Percentiles rank a stretch among this genome's conserved stretches.
Evolutionary conservation across 2,797 vertebrate species (phyloP).

Genomic region (Glyptemys insculpta): DNA sequence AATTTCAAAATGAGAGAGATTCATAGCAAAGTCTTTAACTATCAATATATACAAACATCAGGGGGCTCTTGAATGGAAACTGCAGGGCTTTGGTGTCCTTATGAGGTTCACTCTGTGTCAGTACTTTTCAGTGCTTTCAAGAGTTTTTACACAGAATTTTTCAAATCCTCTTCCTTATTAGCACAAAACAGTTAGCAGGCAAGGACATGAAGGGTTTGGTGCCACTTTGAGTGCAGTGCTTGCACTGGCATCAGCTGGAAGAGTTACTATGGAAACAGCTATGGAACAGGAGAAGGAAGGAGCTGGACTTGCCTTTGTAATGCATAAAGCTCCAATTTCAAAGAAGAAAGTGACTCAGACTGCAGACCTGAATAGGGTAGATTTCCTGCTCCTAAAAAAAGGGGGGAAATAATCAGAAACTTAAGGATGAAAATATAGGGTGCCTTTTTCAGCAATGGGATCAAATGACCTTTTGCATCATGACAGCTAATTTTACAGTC

Average conservation of each 20-base stretch:
- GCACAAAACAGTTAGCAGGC: background rate
- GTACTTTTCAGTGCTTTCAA: constrained; percentile 15
- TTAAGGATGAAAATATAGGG: background rate
- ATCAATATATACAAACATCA: background rate
- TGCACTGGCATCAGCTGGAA: background rate
- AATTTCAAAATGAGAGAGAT: background rate
- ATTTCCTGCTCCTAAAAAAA: background rate
- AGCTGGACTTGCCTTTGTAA: constrained; percentile 28
- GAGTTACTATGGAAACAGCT: constrained; percentile 27
- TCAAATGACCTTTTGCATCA: background rate
- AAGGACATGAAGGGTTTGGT: background rate
- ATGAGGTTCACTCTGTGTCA: background rate
- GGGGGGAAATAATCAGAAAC: background rate
- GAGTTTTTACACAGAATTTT: constrained; percentile 1
- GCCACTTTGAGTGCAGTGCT: background rate
- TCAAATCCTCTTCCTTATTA: background rate
- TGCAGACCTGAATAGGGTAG: background rate
- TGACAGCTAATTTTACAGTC: background rate
- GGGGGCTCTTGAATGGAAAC: background rate
- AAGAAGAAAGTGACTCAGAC: constrained; percentile 4
- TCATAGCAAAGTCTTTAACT: background rate
- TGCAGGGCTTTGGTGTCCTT: background rate
- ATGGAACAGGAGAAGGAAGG: constrained; percentile 8
- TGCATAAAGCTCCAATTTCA: constrained; percentile 26
- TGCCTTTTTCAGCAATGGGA: background rate